Evolutionary conservation across 2,888 invertebrate species (phyloP), one percentile per base, ranked within the genome.

Genomic region (Rapana venosa): DNA sequence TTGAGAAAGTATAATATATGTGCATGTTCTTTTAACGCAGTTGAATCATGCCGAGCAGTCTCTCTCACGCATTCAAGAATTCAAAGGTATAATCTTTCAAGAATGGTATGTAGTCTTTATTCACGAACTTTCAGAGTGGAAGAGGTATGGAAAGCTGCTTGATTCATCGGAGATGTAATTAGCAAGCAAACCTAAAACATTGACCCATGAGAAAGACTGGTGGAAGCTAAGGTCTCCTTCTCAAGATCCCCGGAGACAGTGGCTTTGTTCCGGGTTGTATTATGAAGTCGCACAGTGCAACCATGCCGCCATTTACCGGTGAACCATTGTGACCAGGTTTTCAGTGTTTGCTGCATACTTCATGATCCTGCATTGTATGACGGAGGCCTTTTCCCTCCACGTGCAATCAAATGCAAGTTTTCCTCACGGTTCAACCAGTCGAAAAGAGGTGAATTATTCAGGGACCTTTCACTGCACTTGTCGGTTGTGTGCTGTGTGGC

Each of bases 271-370:
- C 8, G 81, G 61, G 58, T 11, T 86, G 20, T 22, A 61, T n/a
- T 61, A 17, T 66, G 20, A 15, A 30, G 30, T 6, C 58, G 32
- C 35, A 22, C 32, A 35, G 61, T 35, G 30, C 58, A 66, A 86
- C 61, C 61, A 66, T n/a, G 32, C 20, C 86, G 86, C 86, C 86
- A 86, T 86, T 86, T 86, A 86, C 61, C 58, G 61, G 61, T 66
- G 61, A 86, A 86, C 86, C 58, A 22, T 86, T 86, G 86, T 86
- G 32, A 22, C 32, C 86, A 86, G 15, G 58, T 20, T 84, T 66
- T 32, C 61, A 61, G 61, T 32, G 30, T 8, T n/a, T 15, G 20
- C 30, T 86, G 86, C 86, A 86, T 86, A 86, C 26, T 86, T 86
- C 35, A 86, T 86, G 86, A 86, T 30, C 13, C 35, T 32, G 36